phyloP scores from a whole-genome alignment of 2,888 invertebrate genomes.

The Chloroclystis v-ata region DNA sequence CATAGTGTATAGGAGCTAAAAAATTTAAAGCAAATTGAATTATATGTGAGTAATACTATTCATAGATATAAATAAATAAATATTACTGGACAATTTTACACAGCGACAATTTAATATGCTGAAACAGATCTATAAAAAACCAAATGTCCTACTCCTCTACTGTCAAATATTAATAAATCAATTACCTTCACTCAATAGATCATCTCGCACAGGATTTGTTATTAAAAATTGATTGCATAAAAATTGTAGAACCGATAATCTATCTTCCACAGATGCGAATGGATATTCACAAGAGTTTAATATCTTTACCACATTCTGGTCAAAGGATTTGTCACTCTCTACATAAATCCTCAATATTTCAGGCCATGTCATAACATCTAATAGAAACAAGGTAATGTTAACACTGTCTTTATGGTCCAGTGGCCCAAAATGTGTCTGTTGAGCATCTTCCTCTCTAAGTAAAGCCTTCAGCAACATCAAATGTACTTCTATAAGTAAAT shows the following conservation, averaged over 20 bases:
- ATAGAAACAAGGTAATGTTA: constrained; percentile 93
- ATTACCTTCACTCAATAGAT: constrained; percentile 93
- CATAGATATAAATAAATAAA: too few species aligned
- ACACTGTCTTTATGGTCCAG: constrained; percentile 98
- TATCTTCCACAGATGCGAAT: constrained; percentile 87
- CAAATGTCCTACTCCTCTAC: too few species aligned
- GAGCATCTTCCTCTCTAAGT: constrained; percentile 94
- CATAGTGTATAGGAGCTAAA: constrained; percentile 89
- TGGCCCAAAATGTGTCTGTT: constrained; percentile 96
- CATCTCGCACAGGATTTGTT: constrained; percentile 94
- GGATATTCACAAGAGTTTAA: constrained; percentile 90
- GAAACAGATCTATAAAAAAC: too few species aligned
- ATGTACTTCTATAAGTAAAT: constrained; percentile 94
- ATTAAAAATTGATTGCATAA: constrained; percentile 96
- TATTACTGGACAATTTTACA: too few species aligned
- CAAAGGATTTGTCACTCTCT: constrained; percentile 91
- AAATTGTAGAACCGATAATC: constrained; percentile 90
- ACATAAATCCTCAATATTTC: constrained; percentile 93
- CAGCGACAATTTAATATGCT: too few species aligned
- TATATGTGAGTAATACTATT: background rate
- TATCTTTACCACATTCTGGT: constrained; percentile 83
- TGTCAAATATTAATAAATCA: too few species aligned
- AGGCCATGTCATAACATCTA: constrained; percentile 98
- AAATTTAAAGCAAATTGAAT: constrained; percentile 14
- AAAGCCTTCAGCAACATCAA: constrained; percentile 94